These are phyloP conservation scores for Daboia siamensis DNA, from an alignment of 2,113 vertebrate species.

Conservation along the genomic window DNA sequence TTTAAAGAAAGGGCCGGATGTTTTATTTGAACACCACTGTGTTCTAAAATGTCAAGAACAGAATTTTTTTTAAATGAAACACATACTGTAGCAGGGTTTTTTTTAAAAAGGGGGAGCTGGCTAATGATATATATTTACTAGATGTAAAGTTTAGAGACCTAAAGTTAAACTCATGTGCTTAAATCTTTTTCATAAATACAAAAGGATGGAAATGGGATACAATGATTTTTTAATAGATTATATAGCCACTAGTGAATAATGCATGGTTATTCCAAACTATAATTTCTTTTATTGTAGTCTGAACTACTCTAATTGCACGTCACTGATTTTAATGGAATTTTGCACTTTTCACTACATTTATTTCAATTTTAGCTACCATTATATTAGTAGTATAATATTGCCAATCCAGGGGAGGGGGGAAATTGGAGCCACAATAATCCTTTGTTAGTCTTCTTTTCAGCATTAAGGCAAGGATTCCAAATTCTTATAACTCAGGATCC, in stretches of 20 bases:
- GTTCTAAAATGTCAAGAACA: not conserved
- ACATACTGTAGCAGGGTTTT: no score
- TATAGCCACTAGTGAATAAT: not conserved
- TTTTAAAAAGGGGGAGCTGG: not conserved
- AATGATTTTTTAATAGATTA: not conserved
- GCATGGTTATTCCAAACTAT: not conserved
- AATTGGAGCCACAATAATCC: not conserved
- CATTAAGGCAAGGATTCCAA: not conserved
- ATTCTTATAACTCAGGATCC: not conserved
- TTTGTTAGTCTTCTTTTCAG: not conserved
- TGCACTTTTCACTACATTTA: not conserved
- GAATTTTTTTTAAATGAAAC: not conserved
- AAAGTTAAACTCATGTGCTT: not conserved
- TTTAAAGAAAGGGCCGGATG: not conserved
- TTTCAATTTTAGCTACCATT: not conserved
- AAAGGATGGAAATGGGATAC: not conserved
- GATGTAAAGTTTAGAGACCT: not conserved
- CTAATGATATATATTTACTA: not conserved
- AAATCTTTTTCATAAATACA: not conserved
- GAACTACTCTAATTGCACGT: not conserved
- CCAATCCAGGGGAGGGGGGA: not conserved
- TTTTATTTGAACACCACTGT: not conserved
- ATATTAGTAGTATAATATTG: not conserved
- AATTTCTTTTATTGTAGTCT: not conserved
- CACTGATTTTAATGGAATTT: not conserved